phyloP scores from a whole-genome alignment of 2,113 vertebrate species.

The Lasiurus cinereus region DNA sequence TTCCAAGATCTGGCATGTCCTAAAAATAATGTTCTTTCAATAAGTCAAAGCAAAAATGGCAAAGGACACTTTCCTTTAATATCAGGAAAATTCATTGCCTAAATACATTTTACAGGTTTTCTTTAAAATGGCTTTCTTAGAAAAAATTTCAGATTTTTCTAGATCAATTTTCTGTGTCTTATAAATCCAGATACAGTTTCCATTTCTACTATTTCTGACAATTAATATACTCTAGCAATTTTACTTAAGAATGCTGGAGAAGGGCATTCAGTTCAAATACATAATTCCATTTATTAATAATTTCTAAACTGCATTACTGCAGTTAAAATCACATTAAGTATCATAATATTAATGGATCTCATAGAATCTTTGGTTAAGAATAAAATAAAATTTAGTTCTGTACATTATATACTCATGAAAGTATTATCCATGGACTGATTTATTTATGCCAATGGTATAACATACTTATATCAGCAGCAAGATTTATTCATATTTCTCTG shows the following conservation, averaged over 20 bases:
- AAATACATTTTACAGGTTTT: slow-evolving; percentile 7
- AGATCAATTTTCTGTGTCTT: neutral
- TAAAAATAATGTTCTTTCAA: neutral
- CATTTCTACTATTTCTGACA: neutral
- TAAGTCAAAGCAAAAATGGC: neutral
- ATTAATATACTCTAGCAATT: neutral
- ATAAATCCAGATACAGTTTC: neutral
- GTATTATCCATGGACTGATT: neutral
- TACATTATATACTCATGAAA: slow-evolving; percentile 26
- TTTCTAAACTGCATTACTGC: neutral
- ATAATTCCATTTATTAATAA: slow-evolving; percentile 9
- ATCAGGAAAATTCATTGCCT: neutral
- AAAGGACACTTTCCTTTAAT: neutral
- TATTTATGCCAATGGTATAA: slow-evolving; percentile 24
- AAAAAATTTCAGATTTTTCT: slow-evolving; percentile 26
- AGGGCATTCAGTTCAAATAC: neutral
- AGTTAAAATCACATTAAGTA: neutral
- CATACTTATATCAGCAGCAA: neutral
- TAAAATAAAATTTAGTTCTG: slow-evolving; percentile 33
- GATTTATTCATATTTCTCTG: neutral
- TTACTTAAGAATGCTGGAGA: slow-evolving; percentile 24
- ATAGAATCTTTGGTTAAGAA: neutral
- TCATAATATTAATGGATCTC: slow-evolving; percentile 5
- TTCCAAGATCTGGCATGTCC: neutral
- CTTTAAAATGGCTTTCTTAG: neutral